Conservation (phyloP, 2,113 vertebrate species). For the Leptobrachium leishanense region DNA sequence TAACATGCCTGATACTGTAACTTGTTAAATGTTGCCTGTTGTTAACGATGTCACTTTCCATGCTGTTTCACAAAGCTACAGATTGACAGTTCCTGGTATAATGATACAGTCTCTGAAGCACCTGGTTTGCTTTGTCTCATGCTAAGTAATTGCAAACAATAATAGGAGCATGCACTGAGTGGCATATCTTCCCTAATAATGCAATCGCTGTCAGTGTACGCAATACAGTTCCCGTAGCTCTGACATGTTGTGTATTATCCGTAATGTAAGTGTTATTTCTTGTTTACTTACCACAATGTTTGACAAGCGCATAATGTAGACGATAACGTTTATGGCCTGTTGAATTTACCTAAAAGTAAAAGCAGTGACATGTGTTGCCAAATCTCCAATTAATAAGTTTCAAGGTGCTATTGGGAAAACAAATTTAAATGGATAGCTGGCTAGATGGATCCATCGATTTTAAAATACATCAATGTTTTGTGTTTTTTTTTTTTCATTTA, state of each 20-base stretch:
- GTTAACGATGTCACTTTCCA: conserved; percentile 3
- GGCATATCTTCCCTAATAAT: conserved; percentile 44
- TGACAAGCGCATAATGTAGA: conserved; percentile 23
- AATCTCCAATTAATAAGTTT: too few species aligned
- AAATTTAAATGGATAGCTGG: too few species aligned
- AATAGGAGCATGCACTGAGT: conserved; percentile 32
- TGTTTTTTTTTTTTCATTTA: too few species aligned
- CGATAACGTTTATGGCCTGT: conserved; percentile 21
- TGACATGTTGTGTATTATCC: conserved; percentile 37
- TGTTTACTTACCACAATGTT: conserved; percentile 35
- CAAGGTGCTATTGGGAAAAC: too few species aligned
- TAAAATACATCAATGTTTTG: too few species aligned
- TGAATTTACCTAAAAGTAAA: conserved; percentile 9
- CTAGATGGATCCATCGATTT: too few species aligned
- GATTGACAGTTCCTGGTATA: conserved; percentile 37
- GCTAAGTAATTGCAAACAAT: conserved; percentile 35
- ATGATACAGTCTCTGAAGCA: conserved; percentile 28
- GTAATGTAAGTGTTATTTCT: conserved; percentile 25
- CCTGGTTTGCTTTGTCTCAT: conserved; percentile 35
- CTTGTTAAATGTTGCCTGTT: conserved; percentile 6
- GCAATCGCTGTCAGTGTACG: conserved; percentile 30
- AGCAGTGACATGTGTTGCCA: conserved; percentile 10
- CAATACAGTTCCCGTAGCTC: conserved; percentile 34
- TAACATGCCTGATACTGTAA: not conserved
- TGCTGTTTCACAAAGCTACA: not conserved